A percentile compares a stretch with the other conserved stretches of the same genome.
Conservation (phyloP, 2,888 invertebrate species). For the Diarsia dahlii region DNA sequence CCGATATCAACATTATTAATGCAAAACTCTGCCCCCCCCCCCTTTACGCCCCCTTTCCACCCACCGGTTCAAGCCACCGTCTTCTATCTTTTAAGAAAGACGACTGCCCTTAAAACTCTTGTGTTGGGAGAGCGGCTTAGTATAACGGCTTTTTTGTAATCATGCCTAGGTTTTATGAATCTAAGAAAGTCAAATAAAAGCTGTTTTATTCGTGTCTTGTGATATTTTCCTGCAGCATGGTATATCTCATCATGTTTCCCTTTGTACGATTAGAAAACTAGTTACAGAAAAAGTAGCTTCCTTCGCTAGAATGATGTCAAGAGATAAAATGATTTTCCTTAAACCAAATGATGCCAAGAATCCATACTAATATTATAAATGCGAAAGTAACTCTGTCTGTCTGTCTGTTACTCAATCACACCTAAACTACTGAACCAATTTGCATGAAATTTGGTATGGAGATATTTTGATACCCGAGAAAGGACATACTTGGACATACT, state of each 20-base stretch:
- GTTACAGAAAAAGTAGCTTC: background rate
- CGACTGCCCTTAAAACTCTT: slow-evolving; percentile 71
- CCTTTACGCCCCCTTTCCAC: slow-evolving; percentile 64
- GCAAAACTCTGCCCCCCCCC: slow-evolving; percentile 80
- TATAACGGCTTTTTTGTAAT: slow-evolving; percentile 11
- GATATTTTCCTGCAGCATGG: background rate
- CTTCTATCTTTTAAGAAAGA: slow-evolving; percentile 80
- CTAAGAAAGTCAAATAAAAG: background rate
- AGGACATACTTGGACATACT: too few species aligned
- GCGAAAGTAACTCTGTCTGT: too few species aligned
- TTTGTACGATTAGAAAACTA: background rate
- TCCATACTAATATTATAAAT: too few species aligned
- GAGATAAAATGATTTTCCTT: background rate
- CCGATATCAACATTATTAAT: slow-evolving; percentile 91
- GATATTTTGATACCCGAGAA: too few species aligned
- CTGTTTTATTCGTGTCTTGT: background rate
- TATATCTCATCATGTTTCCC: background rate
- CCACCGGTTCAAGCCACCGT: slow-evolving; percentile 63
- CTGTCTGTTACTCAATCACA: too few species aligned
- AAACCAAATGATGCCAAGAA: background rate
- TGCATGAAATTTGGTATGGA: too few species aligned
- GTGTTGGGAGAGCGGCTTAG: slow-evolving; percentile 22
- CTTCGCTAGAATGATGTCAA: background rate
- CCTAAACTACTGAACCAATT: too few species aligned
- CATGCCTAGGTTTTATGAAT: background rate